Base-by-base conservation (phyloP, 2,888 invertebrate genomes). In the Anthoptus insignis region DNA sequence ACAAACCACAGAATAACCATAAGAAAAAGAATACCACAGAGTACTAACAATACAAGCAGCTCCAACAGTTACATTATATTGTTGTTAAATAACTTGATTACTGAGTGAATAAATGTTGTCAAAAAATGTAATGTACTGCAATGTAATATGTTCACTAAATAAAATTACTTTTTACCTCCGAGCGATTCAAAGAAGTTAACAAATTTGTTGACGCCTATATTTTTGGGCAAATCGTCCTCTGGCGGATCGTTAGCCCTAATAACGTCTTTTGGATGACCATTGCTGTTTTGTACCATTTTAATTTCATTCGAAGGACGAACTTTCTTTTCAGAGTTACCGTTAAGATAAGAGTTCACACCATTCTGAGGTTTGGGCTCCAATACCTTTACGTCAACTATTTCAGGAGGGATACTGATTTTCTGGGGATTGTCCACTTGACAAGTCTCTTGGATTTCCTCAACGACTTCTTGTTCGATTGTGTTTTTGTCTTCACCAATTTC, bases 161-260 rank as follows among this genome's bases (percentile, higher is more conserved):
- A n/a, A 65, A 27, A 60, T 82, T 82, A 91, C 84, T 93, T 93
- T 64, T 91, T 92, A 3, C 89, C 89, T 3, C 92, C 92, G 14
- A 93, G 86, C 13, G 91, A 91, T 69, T 93, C 93, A 59, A 93
- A 93, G 80, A 93, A 93, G 71, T 91, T 93, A 0, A 93, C 93
- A 66, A 93, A 93, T 67, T 91, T 93, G 66, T 92, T 93, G 0
- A 93, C 93, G 0, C 93, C 93, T 72, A 93, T 93, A 39, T 93
- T 93, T 57, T 93, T 93, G 2, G 93, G 93, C 8, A 93, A 69
- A 72, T 93, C 93, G 21, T 93, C 92, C 73, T 93, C 93, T 0
- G 92, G 93, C 0, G 93, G 93, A 42, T 93, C 93, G 37, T 91
- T 93, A 0, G 93, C 93, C 32, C 93, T 81, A 3, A 93, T 91